These are phyloP conservation scores for Gymnoscopelus braueri DNA, from an alignment of 2,797 vertebrate species.

Conservation along the genomic window DNA sequence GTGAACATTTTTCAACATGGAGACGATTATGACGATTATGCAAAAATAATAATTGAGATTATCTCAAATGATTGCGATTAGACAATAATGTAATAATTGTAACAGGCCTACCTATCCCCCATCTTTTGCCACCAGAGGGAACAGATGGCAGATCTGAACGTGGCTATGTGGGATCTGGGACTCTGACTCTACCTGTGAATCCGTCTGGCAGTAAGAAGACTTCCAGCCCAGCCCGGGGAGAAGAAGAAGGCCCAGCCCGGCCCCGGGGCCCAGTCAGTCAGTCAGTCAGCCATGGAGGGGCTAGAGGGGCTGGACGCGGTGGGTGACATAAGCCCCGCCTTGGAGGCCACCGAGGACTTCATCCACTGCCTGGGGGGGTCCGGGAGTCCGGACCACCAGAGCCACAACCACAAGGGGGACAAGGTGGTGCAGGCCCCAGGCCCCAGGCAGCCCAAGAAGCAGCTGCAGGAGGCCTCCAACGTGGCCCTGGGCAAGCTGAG, in stretches of 20 bases:
- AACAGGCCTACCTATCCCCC: no score
- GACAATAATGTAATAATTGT: no score
- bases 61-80: no score
- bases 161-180: slow-evolving; percentile 19
- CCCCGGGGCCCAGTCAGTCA: not conserved
- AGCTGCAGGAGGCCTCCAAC: slow-evolving; percentile 74
- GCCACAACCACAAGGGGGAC: slow-evolving; percentile 23
- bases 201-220: slow-evolving; percentile 20
- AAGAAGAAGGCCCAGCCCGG: slow-evolving; percentile 8
- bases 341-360: no score
- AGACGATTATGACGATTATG: no score
- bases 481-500: slow-evolving; percentile 74
- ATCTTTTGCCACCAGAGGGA: not conserved
- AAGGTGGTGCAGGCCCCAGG: slow-evolving; percentile 45
- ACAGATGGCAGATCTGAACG: slow-evolving; percentile 42
- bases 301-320: slow-evolving; percentile 83
- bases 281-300: slow-evolving; percentile 85
- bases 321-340: no score
- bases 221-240: slow-evolving; percentile 17
- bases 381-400: no score
- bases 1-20: no score
- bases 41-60: no score
- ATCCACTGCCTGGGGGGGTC: no score
- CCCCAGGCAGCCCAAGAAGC: slow-evolving; percentile 46
- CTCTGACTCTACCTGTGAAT: slow-evolving; percentile 31